Evolutionary conservation across 2,113 vertebrate genomes (phyloP), one percentile per base, ranked within the genome.

Genomic region (Antigone vipio): DNA sequence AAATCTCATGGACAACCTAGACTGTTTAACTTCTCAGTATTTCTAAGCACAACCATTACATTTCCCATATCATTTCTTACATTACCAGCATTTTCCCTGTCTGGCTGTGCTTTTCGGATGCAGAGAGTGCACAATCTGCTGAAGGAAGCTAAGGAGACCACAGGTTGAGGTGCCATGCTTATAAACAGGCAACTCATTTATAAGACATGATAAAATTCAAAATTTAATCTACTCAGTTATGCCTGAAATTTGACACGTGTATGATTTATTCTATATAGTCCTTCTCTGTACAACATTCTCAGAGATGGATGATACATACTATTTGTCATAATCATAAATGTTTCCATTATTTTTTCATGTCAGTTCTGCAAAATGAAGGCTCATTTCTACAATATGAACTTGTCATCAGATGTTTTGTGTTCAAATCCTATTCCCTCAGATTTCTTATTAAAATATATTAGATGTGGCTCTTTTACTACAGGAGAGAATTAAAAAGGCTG

Each of bases 261-360:
- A 18, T 90, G 85, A 85, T 88, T 92, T 95, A 63, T 80, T 92
- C 59, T 76, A 11, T 82, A 8, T 56, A 85, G 75, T 56, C 62
- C 40, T 80, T 73, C 75, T 74, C 91, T 60, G 58, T 88, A 38
- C 14, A 7, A 30, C 30, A 29, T 88, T 91, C 59, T 84, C 38
- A 91, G 76, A 76, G 79, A 72, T 17, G 38, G 59, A 92, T 68
- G 72, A 86, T 75, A 73, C 64, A 75, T 66, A 34, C n/a, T 79
- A 55, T 93, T 94, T 94, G 85, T 90, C 88, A 85, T 67, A 69
- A 85, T 66, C 60, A 71, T 90, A 88, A 84, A 80, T 84, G 72
- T 92, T 95, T 13, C 62, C 29, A 47, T 68, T 89, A 35, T 74
- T 93, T 92, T 94, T 92, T 82, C 63, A 23, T 71, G 63, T 78